phyloP scores from a whole-genome alignment of 1,140 invertebrate species.

The Lerema accius region DNA sequence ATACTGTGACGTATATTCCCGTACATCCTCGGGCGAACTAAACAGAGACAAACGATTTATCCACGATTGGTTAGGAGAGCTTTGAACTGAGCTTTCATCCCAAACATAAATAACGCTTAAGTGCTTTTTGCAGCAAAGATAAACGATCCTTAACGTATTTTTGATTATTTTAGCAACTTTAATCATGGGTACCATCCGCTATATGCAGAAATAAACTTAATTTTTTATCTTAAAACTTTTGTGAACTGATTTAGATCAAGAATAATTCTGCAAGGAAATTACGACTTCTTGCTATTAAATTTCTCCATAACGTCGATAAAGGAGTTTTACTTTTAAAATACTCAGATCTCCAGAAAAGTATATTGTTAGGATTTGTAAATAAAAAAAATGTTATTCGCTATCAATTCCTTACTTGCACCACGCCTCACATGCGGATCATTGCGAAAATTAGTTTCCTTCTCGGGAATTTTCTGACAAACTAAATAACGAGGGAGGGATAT shows the following conservation, averaged over 20 bases:
- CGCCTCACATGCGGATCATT: neutral
- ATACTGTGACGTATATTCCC: neutral
- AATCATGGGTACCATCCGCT: no score
- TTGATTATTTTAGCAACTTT: no score
- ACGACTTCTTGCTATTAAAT: no score
- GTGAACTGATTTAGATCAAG: no score
- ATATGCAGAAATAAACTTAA: no score
- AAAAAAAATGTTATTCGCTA: neutral
- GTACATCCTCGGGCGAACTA: neutral
- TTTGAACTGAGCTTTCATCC: neutral
- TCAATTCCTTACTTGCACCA: neutral
- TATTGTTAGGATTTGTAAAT: neutral
- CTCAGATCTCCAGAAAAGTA: neutral
- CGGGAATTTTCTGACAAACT: neutral
- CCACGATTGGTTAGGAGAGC: neutral
- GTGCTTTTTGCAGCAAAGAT: no score
- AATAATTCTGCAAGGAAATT: no score
- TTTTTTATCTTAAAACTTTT: no score
- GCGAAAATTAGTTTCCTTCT: constrained; percentile 10
- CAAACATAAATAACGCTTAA: neutral
- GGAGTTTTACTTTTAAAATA: no score
- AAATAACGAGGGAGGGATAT: neutral
- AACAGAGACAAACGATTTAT: neutral
- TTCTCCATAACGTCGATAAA: no score
- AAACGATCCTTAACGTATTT: no score